Conservation (phyloP, 2,797 vertebrate species). For the Antennarius maculatus region DNA sequence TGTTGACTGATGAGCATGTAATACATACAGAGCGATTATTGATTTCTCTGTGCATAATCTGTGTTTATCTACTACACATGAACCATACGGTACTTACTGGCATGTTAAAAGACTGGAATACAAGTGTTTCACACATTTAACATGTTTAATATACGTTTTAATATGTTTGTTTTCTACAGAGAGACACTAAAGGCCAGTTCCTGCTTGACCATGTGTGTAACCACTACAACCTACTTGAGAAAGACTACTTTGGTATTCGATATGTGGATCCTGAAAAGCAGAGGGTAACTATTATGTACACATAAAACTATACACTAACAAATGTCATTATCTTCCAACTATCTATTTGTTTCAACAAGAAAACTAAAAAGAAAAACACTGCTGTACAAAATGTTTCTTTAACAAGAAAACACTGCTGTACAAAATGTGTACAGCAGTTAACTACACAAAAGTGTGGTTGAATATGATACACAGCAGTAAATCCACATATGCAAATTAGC, state of each 20-base stretch:
- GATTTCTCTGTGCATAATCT: conserved; percentile 40
- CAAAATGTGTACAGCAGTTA: too few relatives aligned
- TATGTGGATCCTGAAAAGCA: conserved; percentile 98
- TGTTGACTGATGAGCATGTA: conserved; percentile 47
- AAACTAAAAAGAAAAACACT: too few relatives aligned
- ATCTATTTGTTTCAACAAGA: too few relatives aligned
- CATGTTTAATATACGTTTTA: not conserved
- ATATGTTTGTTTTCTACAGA: conserved; percentile 82
- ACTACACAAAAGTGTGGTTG: too few relatives aligned
- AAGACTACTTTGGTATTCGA: conserved; percentile 98
- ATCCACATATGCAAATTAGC: too few relatives aligned
- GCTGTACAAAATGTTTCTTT: too few relatives aligned
- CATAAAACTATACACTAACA: too few relatives aligned
- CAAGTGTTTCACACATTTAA: conserved; percentile 7
- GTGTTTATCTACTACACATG: conserved; percentile 42
- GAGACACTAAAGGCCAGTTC: conserved; percentile 96
- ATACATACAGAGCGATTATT: conserved; percentile 60
- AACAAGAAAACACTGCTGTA: too few relatives aligned
- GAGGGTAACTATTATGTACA: conserved; percentile 80
- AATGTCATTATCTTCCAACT: too few relatives aligned
- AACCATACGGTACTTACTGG: conserved; percentile 35
- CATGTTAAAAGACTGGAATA: conserved; percentile 13
- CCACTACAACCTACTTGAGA: conserved; percentile 96
- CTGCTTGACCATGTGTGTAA: conserved; percentile 96
- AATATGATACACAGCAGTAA: too few relatives aligned